Base-by-base conservation (phyloP, 1,140 invertebrate species). In the Goniozus legneri region DNA sequence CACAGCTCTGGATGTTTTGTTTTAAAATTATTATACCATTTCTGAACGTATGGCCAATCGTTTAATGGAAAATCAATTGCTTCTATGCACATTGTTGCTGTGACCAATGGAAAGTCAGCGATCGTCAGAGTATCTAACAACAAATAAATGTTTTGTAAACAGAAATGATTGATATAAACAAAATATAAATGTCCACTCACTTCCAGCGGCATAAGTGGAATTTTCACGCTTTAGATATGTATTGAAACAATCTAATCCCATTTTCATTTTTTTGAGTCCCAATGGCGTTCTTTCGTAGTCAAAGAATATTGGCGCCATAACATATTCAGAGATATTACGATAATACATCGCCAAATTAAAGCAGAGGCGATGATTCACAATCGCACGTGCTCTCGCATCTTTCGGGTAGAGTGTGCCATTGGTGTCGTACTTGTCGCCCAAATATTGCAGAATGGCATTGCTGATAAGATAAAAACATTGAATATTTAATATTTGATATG, bases 281-380 rank as follows among this genome's bases (percentile, higher is more conserved):
- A 82, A 66, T 0, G 82, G 77, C 1, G 82, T 86, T 47, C 83
- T 76, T 61, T 84, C 60, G 52, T 87, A 87, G 62, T 83, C 84
- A 52, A 82, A 89, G 61, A 86, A 87, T 58, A 87, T 84, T 27
- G 87, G 87, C 3, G 65, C 62, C 75, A 87, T 73, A 33, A 78
- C 75, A 58, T 85, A 81, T 45, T 84, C 78, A 2, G 76, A 79
- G 56, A 90, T 86, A 46, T 82, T 79, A 10, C 78, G 78, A 69
- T 91, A 91, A 59, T 88, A 88, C 41, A 83, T 82, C 16, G 82
- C 81, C 54, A 87, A 73, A 67, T 89, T 88, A 61, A 91, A 90
- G 56, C 84, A 85, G 8, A 90, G 64, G 2, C 86, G 77, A 57
- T 88, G 85, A 67, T 90, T 89, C 1, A 91, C 82, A 21, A 87